Percentiles rank a stretch among this genome's conserved stretches.
These are phyloP conservation scores for Drosophila arizonae DNA, from an alignment of 1,140 invertebrate species.

Conservation along the genomic window DNA sequence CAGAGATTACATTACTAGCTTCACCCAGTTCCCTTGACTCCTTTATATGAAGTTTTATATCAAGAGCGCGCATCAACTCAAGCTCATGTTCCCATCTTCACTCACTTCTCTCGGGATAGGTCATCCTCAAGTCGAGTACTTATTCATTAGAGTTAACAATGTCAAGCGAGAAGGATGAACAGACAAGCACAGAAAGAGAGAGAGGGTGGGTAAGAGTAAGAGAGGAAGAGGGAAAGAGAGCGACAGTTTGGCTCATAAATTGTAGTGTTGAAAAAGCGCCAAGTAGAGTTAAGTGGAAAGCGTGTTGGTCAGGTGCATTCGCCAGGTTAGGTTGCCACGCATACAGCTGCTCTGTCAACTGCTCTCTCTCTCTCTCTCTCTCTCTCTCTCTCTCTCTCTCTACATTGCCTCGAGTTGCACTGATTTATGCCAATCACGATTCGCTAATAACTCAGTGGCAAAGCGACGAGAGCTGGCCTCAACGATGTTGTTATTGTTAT, in stretches of 20 bases:
- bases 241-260: slow-evolving; percentile 52
- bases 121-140: background rate
- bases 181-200: background rate
- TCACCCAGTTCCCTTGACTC: too few relatives aligned
- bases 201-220: background rate
- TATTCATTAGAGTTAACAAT: slow-evolving; percentile 23
- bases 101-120: background rate
- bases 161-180: background rate
- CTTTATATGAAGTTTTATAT: background rate
- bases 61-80: too few relatives aligned
- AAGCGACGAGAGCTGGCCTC: slow-evolving; percentile 47
- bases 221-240: background rate
- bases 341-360: background rate
- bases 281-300: slow-evolving; percentile 31
- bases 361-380: too few relatives aligned
- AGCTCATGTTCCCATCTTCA: too few relatives aligned
- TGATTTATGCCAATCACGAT: slow-evolving; percentile 82
- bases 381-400: background rate
- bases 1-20: too few relatives aligned
- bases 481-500: slow-evolving; percentile 29
- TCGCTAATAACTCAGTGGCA: slow-evolving; percentile 74
- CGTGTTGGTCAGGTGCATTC: slow-evolving; percentile 58
- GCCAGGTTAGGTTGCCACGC: background rate
- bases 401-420: slow-evolving; percentile 40
- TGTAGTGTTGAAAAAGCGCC: slow-evolving; percentile 31